A percentile compares a stretch with the other conserved stretches of the same genome.
These are phyloP conservation scores for Erythrocercus mccallii DNA, from an alignment of 2,113 vertebrate genomes.

Conservation along the genomic window DNA sequence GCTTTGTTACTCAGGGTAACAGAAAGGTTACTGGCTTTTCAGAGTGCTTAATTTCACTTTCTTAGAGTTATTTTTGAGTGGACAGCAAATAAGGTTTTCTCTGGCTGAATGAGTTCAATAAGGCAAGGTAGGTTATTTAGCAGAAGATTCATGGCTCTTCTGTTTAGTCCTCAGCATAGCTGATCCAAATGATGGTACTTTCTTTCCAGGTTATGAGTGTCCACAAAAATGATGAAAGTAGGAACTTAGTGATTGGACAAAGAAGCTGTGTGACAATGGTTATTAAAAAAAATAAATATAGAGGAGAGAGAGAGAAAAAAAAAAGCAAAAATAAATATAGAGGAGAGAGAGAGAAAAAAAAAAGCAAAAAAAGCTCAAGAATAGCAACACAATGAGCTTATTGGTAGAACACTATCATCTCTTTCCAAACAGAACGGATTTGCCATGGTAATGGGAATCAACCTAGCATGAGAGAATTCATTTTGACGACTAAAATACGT, in stretches of 20 bases:
- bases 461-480: slow-evolving; percentile 22
- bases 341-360: rapidly evolving
- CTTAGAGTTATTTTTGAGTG: background rate
- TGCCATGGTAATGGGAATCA: slow-evolving; percentile 10
- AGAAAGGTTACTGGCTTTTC: background rate
- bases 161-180: background rate
- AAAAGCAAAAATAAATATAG: background rate
- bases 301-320: rapidly evolving
- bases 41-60: slow-evolving; percentile 1
- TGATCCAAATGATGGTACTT: background rate
- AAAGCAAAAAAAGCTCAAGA: background rate
- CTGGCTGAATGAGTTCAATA: background rate
- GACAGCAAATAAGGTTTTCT: background rate
- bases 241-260: background rate
- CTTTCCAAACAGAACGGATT: background rate
- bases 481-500: slow-evolving; percentile 35
- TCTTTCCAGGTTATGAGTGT: background rate
- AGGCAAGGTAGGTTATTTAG: background rate
- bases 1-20: background rate
- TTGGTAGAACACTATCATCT: background rate
- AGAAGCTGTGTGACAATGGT: no score
- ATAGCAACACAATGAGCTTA: background rate
- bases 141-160: background rate
- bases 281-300: background rate
- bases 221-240: background rate